phyloP scores from a whole-genome alignment of 92 coral and sea anemone species.

The Nematostella vectensis region DNA sequence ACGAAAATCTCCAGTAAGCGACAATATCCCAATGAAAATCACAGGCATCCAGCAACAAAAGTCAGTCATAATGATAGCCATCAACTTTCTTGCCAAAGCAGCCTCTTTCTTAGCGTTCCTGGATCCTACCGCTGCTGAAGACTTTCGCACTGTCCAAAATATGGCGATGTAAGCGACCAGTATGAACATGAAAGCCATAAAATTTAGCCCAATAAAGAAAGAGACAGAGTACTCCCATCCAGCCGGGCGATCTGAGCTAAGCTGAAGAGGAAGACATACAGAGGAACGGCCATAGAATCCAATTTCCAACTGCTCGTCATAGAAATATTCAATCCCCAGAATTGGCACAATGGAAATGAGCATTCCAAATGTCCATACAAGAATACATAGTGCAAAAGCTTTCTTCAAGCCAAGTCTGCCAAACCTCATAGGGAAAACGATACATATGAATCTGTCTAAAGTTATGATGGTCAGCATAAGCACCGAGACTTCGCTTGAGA shows the following conservation, averaged over 20 bases:
- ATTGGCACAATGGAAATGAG: constrained; percentile 21
- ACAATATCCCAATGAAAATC: no score
- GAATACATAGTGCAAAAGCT: background rate
- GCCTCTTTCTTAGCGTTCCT: no score
- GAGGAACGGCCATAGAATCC: constrained; percentile 44
- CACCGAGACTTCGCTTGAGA: constrained; percentile 41
- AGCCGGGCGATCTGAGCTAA: constrained; percentile 21
- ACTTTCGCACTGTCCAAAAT: no score
- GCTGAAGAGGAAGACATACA: constrained; percentile 47
- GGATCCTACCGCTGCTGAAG: no score
- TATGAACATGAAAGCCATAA: no score
- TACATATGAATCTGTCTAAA: constrained; percentile 30
- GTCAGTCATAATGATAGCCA: no score
- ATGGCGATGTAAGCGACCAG: no score
- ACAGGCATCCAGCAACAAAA: no score
- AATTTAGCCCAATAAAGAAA: constrained; percentile 45
- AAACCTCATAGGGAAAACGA: constrained; percentile 21
- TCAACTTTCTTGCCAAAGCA: no score
- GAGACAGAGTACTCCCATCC: constrained; percentile 48
- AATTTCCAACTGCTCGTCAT: constrained; percentile 13
- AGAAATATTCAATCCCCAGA: constrained; percentile 13
- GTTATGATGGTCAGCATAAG: constrained; percentile 37
- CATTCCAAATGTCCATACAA: constrained; percentile 23
- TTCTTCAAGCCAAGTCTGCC: constrained; percentile 12
- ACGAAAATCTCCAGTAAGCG: no score